phyloP scores from a whole-genome alignment of 2,888 invertebrate genomes.

The Lasioglossum leucozonium region DNA sequence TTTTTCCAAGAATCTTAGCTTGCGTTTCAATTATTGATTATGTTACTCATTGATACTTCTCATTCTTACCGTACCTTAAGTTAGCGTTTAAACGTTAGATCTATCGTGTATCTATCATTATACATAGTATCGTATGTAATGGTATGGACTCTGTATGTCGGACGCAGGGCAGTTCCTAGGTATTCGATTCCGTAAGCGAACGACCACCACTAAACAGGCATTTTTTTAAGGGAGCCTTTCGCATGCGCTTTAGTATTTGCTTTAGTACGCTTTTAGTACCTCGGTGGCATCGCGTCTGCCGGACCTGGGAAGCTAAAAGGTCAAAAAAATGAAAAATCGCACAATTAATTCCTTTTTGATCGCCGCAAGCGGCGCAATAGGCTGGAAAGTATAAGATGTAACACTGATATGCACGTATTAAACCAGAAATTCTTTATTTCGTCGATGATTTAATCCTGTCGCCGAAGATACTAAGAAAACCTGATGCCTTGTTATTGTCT shows the following conservation, averaged over 20 bases:
- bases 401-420: conserved; percentile 74
- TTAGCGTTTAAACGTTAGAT: conserved; percentile 70
- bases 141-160: conserved; percentile 71
- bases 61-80: conserved; percentile 72
- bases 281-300: conserved; percentile 85
- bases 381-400: conserved; percentile 83
- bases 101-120: conserved; percentile 73
- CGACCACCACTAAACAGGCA: conserved; percentile 70
- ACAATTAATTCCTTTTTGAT: conserved; percentile 78
- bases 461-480: conserved; percentile 37
- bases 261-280: conserved; percentile 82
- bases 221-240: conserved; percentile 67
- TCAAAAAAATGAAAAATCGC: conserved; percentile 84
- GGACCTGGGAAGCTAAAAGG: conserved; percentile 85
- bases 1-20: conserved; percentile 31
- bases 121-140: conserved; percentile 72
- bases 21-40: conserved; percentile 48
- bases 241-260: conserved; percentile 72
- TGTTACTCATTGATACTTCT: conserved; percentile 61
- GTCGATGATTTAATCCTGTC: conserved; percentile 26
- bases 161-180: conserved; percentile 73
- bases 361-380: conserved; percentile 69
- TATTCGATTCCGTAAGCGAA: conserved; percentile 72
- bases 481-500: conserved; percentile 14
- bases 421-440: conserved; percentile 25